Evolutionary conservation across 1,140 invertebrate species (phyloP), one percentile per base, ranked within the genome.

Genomic region (Lycorma delicatula): DNA sequence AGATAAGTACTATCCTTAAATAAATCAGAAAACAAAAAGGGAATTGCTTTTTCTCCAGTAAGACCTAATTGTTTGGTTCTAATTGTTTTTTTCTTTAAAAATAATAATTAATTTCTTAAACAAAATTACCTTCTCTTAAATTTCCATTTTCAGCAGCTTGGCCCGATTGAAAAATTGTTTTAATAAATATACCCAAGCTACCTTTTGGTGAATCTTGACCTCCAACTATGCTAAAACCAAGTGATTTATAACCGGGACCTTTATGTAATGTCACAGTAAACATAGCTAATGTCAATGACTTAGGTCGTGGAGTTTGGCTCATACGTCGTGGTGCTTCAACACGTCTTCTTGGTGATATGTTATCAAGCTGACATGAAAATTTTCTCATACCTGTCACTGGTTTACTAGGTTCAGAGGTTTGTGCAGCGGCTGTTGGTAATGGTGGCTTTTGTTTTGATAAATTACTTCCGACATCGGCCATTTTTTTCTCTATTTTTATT

Each of bases 221-320:
- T 7, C 92, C 93, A 0, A 95, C 92, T 61, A 96, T 92, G 47
- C 88, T 93, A 67, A 95, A 95, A 6, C 92, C 92, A 22, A 96
- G 74, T 0, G 87, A 89, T 69, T 91, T 92, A 64, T 87, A 86
- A 3, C 86, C 86, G 2, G 81, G 79, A 3, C 90, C 90, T 69
- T 93, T 93, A 64, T 89, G 80, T 64, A 92, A 87, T 0, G 86
- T 81, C 0, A 91, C 83, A 0, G 83, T 87, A 63, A 85, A 78
- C 60, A 87, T 86, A 0, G 82, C 81, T 20, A 83, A 80, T 4
- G 82, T 74, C 0, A 81, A 76, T 2, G 78, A 86, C 51, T 81
- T 74, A 0, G 84, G 84, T 66, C 81, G 75, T 7, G 57, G 51
- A 20, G 57, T 53, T 29, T 59, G 57, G 31, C 57, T 59, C 27